Percentiles rank a stretch among this genome's conserved stretches.
Conservation (phyloP, 2,113 vertebrate genomes). For the Oryctolagus cuniculus region DNA sequence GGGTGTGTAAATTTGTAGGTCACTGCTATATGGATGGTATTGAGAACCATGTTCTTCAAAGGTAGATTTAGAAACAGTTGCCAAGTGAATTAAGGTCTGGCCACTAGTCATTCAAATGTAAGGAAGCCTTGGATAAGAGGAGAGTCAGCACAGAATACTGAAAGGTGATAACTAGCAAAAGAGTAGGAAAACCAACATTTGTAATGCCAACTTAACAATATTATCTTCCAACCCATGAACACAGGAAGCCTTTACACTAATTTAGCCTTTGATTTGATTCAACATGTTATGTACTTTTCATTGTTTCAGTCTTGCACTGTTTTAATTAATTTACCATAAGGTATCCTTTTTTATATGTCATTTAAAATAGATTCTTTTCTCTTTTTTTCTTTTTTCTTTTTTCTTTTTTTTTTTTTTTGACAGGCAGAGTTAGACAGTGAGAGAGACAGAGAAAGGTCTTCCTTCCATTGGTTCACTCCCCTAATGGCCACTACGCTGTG, state of each 20-base stretch:
- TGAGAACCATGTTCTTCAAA: neutral
- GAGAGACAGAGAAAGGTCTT: too few species aligned
- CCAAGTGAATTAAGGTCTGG: neutral
- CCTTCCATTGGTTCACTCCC: too few species aligned
- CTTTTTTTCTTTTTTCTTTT: too few species aligned
- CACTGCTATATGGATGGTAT: neutral
- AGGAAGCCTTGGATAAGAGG: neutral
- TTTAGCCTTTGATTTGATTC: slow-evolving; percentile 28
- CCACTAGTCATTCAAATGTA: neutral
- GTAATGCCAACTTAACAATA: neutral
- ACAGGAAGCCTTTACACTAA: neutral
- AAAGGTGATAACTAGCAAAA: neutral
- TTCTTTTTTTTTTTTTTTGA: too few species aligned
- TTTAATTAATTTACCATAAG: neutral
- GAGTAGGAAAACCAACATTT: neutral
- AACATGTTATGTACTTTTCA: neutral
- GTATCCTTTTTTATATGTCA: neutral
- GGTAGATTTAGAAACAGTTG: neutral
- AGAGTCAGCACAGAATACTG: neutral
- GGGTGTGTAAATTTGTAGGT: neutral
- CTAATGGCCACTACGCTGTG: too few species aligned
- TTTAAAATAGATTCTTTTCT: neutral
- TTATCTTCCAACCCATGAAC: neutral
- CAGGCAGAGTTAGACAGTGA: too few species aligned
- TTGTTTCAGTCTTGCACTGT: neutral